A percentile compares a stretch with the other conserved stretches of the same genome.
Conservation (phyloP, 2,113 vertebrate species). For the Otocyon megalotis region DNA sequence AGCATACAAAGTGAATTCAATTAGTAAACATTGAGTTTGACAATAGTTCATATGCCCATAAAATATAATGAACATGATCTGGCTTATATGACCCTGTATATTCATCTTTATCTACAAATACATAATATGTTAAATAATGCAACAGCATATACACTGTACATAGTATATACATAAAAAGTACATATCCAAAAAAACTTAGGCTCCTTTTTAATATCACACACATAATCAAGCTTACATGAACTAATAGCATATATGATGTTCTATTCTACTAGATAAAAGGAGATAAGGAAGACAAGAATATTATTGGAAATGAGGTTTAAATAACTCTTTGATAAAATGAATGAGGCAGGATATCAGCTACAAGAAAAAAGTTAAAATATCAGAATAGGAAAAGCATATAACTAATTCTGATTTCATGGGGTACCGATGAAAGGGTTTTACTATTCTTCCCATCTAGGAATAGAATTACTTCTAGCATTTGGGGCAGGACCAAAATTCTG, state of each 20-base stretch:
- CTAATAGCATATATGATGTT: neutral
- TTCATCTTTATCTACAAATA: neutral
- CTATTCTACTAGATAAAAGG: neutral
- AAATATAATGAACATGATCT: neutral
- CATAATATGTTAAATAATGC: neutral
- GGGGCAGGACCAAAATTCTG: neutral
- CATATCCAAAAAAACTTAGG: neutral
- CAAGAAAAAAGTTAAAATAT: neutral
- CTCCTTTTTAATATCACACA: neutral
- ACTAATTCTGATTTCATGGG: neutral
- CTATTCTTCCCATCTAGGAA: neutral
- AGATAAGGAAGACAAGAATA: neutral
- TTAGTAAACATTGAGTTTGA: neutral
- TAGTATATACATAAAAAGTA: neutral
- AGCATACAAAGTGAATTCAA: neutral
- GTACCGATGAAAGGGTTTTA: neutral
- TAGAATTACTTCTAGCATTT: neutral
- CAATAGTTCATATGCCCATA: neutral
- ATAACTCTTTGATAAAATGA: neutral
- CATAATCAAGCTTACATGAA: neutral
- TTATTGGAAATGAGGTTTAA: neutral
- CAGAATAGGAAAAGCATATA: neutral
- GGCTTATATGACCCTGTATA: neutral
- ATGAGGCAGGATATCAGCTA: neutral
- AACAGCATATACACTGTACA: neutral